Evolutionary conservation across 2,797 vertebrate species (phyloP).

Genomic region (Molossus alvarezi): DNA sequence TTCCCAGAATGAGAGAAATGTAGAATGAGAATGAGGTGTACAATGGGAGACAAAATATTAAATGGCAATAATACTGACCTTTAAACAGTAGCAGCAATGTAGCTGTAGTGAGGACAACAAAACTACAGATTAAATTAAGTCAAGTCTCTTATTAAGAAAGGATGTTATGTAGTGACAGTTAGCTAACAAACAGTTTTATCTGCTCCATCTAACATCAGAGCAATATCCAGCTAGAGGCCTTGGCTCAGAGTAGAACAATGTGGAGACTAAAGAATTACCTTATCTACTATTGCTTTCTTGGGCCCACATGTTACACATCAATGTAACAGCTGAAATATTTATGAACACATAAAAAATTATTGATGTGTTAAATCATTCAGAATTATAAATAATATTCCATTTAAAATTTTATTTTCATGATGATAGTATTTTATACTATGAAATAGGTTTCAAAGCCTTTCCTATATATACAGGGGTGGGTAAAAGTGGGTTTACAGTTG

Average conservation of each 20-base stretch:
- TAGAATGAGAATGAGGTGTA: constrained; percentile 9
- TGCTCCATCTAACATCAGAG: neutral
- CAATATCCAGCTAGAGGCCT: neutral
- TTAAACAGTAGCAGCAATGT: neutral
- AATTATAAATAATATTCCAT: constrained; percentile 53
- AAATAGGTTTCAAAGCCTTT: constrained; percentile 50
- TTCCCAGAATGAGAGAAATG: constrained; percentile 43
- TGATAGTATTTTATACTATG: constrained; percentile 7
- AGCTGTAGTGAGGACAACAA: constrained; percentile 1
- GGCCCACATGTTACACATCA: neutral
- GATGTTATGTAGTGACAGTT: neutral
- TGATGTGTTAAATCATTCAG: neutral
- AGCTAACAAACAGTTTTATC: constrained; percentile 33
- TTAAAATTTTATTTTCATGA: constrained; percentile 47
- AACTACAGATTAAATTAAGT: constrained; percentile 11
- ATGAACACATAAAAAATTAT: constrained; percentile 30
- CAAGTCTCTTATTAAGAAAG: constrained; percentile 43
- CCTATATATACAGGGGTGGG: neutral
- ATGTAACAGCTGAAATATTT: constrained; percentile 46
- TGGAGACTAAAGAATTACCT: neutral
- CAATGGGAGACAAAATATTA: constrained; percentile 18
- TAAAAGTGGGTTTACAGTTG: neutral
- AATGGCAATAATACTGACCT: constrained; percentile 37
- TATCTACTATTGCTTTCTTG: constrained; percentile 42
- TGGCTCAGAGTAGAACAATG: neutral